Conservation (phyloP, 2,888 invertebrate genomes). For the Chaetogeoica ovagalla region DNA sequence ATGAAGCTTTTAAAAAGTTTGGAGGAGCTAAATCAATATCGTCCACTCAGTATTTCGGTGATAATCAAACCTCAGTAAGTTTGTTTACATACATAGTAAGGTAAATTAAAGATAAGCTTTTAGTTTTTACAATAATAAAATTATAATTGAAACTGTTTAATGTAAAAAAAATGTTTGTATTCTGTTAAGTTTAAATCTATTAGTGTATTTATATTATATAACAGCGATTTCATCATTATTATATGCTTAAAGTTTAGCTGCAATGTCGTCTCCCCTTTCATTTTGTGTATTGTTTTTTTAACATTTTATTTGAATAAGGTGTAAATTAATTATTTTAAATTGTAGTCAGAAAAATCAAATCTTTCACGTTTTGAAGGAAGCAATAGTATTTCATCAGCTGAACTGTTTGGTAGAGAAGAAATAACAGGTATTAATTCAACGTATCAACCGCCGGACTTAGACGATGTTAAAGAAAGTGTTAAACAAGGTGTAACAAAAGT, state of each 20-base stretch:
- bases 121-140: neutral
- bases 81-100: neutral
- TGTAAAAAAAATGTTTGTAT: neutral
- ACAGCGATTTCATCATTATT: no score
- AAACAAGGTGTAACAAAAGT: constrained; percentile 96
- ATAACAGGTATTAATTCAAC: constrained; percentile 57
- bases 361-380: constrained; percentile 87
- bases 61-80: constrained; percentile 64
- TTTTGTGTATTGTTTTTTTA: neutral
- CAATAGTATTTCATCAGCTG: constrained; percentile 92
- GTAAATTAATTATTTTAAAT: neutral
- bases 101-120: neutral
- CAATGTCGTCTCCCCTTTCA: neutral
- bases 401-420: constrained; percentile 78
- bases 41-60: constrained; percentile 94
- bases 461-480: constrained; percentile 96
- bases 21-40: constrained; percentile 97
- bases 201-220: no score
- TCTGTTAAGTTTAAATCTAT: no score
- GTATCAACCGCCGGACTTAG: constrained; percentile 70
- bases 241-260: neutral
- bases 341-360: constrained; percentile 53
- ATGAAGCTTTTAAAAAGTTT: constrained; percentile 92
- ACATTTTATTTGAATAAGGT: neutral
- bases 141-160: neutral